Base-by-base conservation (phyloP, 2,113 vertebrate genomes). In the Crypturellus undulatus region DNA sequence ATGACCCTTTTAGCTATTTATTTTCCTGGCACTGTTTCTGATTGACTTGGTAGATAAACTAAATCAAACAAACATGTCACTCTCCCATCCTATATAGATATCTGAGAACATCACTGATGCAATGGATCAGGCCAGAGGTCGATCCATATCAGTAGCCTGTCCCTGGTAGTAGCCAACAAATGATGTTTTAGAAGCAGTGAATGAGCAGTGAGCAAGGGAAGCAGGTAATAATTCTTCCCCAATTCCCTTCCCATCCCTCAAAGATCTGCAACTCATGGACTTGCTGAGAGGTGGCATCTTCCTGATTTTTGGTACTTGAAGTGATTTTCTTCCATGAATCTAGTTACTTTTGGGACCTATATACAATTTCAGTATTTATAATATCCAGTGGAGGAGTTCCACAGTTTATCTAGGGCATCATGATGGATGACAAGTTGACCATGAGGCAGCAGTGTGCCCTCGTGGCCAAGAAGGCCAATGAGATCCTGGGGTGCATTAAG, bases 11-110 rank as follows among this genome's bases (percentile, higher is more conserved):
- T 5, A 65, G 63, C 65, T 40, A 65, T 87, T 79, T 79, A 45
- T 52, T 91, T 76, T 43, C 70, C 89, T 84, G 77, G 78, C 70
- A 75, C 42, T 38, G 40, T 47, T 89, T 65, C 73, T 56, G 6
- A 60, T 67, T 47, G 70, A 84, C 90, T 30, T 15, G 18, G 70
- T 25, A 89, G 73, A 78, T 83, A 51, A 75, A 82, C 68, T 8
- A 40, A 30, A 72, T 47, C 65, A 77, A 75, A 91, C 92, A 80
- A 73, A 73, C 6, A 12, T 36, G 24, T 45, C 65, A 88, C 49
- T 45, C 49, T 51, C 60, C 64, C 34, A 47, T 16, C 60, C 52
- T 18, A 26, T 79, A 59, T 38, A 18, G 36, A 65, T 47, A 75
- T 51, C 77, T 77, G 87, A 83, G 28, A 0, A 0, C 0, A 1